Evolutionary conservation across 1,140 invertebrate species (phyloP), one percentile per base, ranked within the genome.

Genomic region (Drosophila rufa): DNA sequence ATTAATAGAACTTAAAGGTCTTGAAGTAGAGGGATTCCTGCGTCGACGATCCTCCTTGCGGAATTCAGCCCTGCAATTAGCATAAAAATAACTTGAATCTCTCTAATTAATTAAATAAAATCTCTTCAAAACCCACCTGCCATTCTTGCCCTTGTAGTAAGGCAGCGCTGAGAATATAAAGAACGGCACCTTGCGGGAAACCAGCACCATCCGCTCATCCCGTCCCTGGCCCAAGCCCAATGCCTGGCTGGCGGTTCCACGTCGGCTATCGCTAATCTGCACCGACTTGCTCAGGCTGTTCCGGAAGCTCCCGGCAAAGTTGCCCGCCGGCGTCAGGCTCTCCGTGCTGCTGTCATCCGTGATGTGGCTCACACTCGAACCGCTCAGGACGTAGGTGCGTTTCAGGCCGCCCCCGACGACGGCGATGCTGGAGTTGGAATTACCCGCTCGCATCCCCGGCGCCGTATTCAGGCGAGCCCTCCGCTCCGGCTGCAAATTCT

Each of bases 161-260:
- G 97, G 96, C 85, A 98, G 94, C 46, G 96, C 95, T 27, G 97
- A 97, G 93, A 97, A 98, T 60, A 98, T 94, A 74, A 97, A 93
- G 93, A 97, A 96, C 40, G 97, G 97, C 94, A 92, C 96, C 94
- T 91, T 96, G 94, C 42, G 94, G 82, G 67, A 96, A 95, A 64
- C 95, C 92, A 98, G 94, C 56, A 97, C 95, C 62, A 98, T 93
- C 79, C 97, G 94, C 92, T 97, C 96, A 93, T 97, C 96, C 68
- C 85, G 58, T 2, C 68, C 78, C 33, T 85, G 50, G 6, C 80
- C 83, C 19, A 75, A 11, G 7, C 64, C 75, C 5, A 60, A n/a
- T 0, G 46, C 60, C 22, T 74, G 61, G 8, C 43, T 53, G 38
- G 56, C 59, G 0, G 78, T 79, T 25, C 67, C 78, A 0, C 79